A percentile compares a stretch with the other conserved stretches of the same genome.
phyloP scores from a whole-genome alignment of 2,797 vertebrate species.

The Petrocephalus sullivani region DNA sequence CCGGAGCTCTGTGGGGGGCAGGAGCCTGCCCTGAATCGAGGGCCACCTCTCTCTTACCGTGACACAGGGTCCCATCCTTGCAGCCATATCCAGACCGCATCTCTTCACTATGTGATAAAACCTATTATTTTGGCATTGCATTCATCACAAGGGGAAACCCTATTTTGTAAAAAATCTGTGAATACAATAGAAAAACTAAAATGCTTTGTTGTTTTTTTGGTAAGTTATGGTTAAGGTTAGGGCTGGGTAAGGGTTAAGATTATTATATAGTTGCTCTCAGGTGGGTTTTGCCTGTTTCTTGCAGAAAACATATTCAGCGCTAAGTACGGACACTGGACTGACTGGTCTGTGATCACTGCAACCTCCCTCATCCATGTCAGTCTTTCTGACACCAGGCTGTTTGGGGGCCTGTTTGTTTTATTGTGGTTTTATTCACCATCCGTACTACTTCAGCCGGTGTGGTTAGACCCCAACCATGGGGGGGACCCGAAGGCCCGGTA shows the following conservation, averaged over 20 bases:
- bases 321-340: not conserved
- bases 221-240: not conserved
- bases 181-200: not conserved
- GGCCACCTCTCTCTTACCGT: not conserved
- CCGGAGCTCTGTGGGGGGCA: not conserved
- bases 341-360: not conserved
- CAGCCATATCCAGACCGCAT: not conserved
- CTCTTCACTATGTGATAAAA: not conserved
- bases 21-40: not conserved
- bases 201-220: not conserved
- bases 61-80: not conserved
- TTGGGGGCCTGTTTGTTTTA: slow-evolving; percentile 52
- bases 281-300: not conserved
- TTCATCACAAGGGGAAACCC: not conserved
- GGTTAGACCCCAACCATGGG: slow-evolving; percentile 35
- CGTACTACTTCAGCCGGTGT: slow-evolving; percentile 23
- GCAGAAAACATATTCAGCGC: not conserved
- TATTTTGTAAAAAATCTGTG: not conserved
- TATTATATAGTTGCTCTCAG: not conserved
- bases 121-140: not conserved
- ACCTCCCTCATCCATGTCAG: not conserved
- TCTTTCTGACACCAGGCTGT: slow-evolving; percentile 33
- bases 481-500: not conserved
- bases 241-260: not conserved
- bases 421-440: slow-evolving; percentile 61